Conservation (phyloP, 2,113 vertebrate species). For the Salvelinus namaycush region DNA sequence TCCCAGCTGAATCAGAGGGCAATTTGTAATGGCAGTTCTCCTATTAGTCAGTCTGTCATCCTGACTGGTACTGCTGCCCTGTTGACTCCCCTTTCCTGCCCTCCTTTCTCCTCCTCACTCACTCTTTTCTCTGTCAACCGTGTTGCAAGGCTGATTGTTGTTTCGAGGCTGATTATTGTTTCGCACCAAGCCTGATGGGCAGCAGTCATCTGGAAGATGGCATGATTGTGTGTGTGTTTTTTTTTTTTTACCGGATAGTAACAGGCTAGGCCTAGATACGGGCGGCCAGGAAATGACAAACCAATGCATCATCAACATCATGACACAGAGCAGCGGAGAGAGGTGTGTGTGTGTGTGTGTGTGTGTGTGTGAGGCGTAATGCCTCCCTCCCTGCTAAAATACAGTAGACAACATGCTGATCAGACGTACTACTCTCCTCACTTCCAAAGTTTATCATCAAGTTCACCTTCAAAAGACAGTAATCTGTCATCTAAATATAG, state of each 20-base stretch:
- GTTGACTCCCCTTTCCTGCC: slow-evolving; percentile 49
- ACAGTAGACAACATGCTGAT: not conserved
- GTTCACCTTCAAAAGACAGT: slow-evolving; percentile 69
- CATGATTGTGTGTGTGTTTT: no score
- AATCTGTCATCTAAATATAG: slow-evolving; percentile 67
- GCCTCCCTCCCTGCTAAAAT: not conserved
- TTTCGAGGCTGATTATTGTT: slow-evolving; percentile 16
- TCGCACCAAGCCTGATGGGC: slow-evolving; percentile 63
- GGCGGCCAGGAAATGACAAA: slow-evolving; percentile 59
- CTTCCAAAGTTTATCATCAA: slow-evolving; percentile 50
- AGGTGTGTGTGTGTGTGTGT: slow-evolving; percentile 6
- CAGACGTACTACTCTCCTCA: no score
- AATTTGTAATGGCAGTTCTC: slow-evolving; percentile 71
- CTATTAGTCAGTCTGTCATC: slow-evolving; percentile 72
- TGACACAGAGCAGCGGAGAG: slow-evolving; percentile 37
- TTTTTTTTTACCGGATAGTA: no score
- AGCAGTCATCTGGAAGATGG: slow-evolving; percentile 67
- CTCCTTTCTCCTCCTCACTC: slow-evolving; percentile 7
- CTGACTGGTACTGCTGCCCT: slow-evolving; percentile 64
- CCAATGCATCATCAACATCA: slow-evolving; percentile 63
- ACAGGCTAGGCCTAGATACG: not conserved
- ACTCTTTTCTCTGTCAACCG: slow-evolving; percentile 19
- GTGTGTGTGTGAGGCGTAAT: slow-evolving; percentile 12
- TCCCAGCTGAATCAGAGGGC: slow-evolving; percentile 61
- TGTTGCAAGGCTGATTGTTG: slow-evolving; percentile 45